Evolutionary conservation across 2,888 invertebrate genomes (phyloP).

Genomic region (Cerastoderma edule): DNA sequence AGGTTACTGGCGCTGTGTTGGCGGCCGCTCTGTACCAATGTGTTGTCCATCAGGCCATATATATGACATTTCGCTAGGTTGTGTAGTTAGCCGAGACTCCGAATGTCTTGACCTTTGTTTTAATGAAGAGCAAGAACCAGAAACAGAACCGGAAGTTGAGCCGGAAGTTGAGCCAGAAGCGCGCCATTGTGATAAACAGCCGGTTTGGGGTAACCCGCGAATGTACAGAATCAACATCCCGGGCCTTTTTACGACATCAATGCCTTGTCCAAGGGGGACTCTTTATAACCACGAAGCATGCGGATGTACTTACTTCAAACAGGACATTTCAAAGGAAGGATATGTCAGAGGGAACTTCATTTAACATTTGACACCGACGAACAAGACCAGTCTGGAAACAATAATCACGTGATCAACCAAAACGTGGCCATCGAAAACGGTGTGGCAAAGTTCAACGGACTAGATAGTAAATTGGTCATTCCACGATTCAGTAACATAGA

Average conservation of each 20-base stretch:
- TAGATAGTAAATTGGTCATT: slow-evolving; percentile 65
- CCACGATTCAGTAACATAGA: slow-evolving; percentile 72
- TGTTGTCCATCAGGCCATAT: slow-evolving; percentile 66
- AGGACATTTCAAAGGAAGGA: neutral
- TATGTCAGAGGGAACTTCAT: slow-evolving; percentile 33
- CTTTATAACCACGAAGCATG: neutral
- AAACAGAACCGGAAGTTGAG: slow-evolving; percentile 53
- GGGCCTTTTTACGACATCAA: neutral
- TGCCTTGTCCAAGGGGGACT: slow-evolving; percentile 7
- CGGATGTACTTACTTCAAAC: neutral
- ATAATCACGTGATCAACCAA: slow-evolving; percentile 48
- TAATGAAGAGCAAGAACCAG: slow-evolving; percentile 12
- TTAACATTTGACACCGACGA: slow-evolving; percentile 63
- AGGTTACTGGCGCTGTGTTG: slow-evolving; percentile 66
- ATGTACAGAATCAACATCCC: neutral
- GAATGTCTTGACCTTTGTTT: slow-evolving; percentile 43
- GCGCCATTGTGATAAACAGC: slow-evolving; percentile 9
- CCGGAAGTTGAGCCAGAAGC: slow-evolving; percentile 48
- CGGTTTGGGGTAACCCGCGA: neutral
- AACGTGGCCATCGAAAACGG: slow-evolving; percentile 67
- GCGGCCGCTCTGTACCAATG: slow-evolving; percentile 52
- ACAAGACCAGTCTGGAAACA: slow-evolving; percentile 62
- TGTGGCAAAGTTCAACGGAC: slow-evolving; percentile 70
- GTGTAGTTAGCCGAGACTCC: slow-evolving; percentile 53
- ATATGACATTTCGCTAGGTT: no score